Base-by-base conservation (phyloP, 2,113 vertebrate genomes). In the Heterotilapia buettikoferi region DNA sequence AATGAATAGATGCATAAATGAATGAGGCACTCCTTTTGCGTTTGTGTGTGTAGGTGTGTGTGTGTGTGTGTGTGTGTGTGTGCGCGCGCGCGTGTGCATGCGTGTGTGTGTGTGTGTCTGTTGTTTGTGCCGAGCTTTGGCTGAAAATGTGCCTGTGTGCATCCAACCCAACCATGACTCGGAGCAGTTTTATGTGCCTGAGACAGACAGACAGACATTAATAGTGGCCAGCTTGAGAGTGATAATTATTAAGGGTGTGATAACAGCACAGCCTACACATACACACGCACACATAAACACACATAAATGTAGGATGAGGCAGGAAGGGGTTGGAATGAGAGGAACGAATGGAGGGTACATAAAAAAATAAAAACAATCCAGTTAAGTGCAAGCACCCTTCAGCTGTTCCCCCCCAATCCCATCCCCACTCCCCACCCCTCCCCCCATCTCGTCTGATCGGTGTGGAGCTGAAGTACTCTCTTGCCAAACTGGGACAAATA, bases 1-100 rank as follows among this genome's bases (percentile, higher is more conserved):
- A 96, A 96, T 96, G 95, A 96, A 96, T 95, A 95, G 95, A 96
- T 95, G 94, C 94, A 96, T 95, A 95, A 96, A 92, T 94, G 95
- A 95, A 95, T 94, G 92, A 94, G 94, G 86, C 88, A 81, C 84
- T 96, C 33, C 11, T 40, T 89, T 40, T 91, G 78, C 89, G 40
- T 84, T 54, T 83, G 80, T 66, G 45, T 71, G 63, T 78, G 87
- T 88, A 68, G 82, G 66, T 83, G 85, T 66, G 53, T 68, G 66
- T 82, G 24, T 79, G 43, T 61, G 87, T 45, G 40, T 38, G 43
- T 33, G 16, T 8, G 24, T 19, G 82, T 56, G 21, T 52, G 68
- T 13, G 59, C 3, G 38, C 2, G 18, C 7, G 21, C 6, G 38
- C 6, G 73, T 57, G 66, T 56, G 80, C 11, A 59, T 24, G 24